Evolutionary conservation across 2,797 vertebrate genomes (phyloP).

Genomic region (Coendou prehensilis): DNA sequence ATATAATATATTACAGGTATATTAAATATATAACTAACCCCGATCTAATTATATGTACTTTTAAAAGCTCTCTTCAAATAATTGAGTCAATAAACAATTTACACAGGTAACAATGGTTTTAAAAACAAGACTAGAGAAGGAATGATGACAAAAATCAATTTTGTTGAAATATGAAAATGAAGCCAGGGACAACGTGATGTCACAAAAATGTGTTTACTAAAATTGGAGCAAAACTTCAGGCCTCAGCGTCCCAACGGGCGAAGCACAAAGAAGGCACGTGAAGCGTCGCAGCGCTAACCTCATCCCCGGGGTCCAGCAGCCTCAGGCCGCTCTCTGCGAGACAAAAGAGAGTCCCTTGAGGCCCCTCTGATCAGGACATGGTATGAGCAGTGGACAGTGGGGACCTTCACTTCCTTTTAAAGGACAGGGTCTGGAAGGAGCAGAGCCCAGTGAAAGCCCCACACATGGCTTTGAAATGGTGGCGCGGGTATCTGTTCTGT

Average conservation of each 20-base stretch:
- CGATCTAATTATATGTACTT: neutral
- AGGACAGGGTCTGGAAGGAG: neutral
- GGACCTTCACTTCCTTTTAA: neutral
- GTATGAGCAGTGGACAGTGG: no score
- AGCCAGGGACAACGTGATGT: neutral
- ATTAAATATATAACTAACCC: neutral
- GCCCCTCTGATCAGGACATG: rapidly evolving
- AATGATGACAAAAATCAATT: neutral
- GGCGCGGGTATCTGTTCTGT: rapidly evolving
- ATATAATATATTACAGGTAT: neutral
- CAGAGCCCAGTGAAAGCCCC: rapidly evolving
- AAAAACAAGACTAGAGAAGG: neutral
- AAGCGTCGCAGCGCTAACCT: rapidly evolving
- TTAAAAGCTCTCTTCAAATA: neutral
- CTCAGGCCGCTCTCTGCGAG: no score
- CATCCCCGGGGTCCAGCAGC: neutral
- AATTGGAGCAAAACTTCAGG: neutral
- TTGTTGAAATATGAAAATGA: neutral
- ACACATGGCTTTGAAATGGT: rapidly evolving
- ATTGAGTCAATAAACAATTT: neutral
- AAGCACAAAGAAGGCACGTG: neutral
- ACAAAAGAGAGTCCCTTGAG: neutral
- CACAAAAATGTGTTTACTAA: neutral
- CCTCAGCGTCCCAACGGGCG: neutral
- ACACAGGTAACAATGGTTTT: neutral